Evolutionary conservation across 2,797 vertebrate genomes (phyloP), one percentile per base, ranked within the genome.

Genomic region (Cyprinella venusta): DNA sequence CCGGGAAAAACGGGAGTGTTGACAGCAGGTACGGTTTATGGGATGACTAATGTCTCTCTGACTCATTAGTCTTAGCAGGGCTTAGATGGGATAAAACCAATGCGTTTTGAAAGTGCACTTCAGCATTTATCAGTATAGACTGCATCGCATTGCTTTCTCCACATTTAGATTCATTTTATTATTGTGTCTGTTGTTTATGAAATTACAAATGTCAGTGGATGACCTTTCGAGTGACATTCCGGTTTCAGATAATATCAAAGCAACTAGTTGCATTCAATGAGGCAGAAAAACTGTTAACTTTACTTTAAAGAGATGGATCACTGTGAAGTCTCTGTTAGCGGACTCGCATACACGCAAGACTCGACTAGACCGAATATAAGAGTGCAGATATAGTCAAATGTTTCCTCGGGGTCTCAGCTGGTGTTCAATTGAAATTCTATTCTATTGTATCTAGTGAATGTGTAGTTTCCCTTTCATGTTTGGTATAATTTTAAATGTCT

Each of bases 201-300:
- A 85, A 80, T 87, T 84, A 89, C 85, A 87, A 89, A 88, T 86
- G 85, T 87, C 88, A 87, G 45, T 5, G 71, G 16, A 38, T 86
- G 87, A 86, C 87, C 89, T 90, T 90, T 90, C 68, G 54, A 84
- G 64, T 81, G 84, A 64, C 65, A 77, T 89, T 88, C 64, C 59
- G n/a, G 26, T 82, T 83, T 88, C 81, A 80, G 86, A 86, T 81
- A 65, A 72, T 79, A 80, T 79, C 79, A 83, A 83, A 79, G 87
- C 79, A 82, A 85, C 68, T 70, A 63, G 76, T 72, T 71, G 69
- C 52, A 24, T 38, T 79, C 79, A 38, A 72, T 59, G 59, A 69
- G 76, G 78, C 26, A 38, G 24, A 45, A 82, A 30, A 5, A 12
- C 45, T 33, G 30, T 26, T 59, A 50, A 48, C 67, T 77, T 69